phyloP scores from a whole-genome alignment of 2,888 invertebrate species.

The Dasypogon diadema region DNA sequence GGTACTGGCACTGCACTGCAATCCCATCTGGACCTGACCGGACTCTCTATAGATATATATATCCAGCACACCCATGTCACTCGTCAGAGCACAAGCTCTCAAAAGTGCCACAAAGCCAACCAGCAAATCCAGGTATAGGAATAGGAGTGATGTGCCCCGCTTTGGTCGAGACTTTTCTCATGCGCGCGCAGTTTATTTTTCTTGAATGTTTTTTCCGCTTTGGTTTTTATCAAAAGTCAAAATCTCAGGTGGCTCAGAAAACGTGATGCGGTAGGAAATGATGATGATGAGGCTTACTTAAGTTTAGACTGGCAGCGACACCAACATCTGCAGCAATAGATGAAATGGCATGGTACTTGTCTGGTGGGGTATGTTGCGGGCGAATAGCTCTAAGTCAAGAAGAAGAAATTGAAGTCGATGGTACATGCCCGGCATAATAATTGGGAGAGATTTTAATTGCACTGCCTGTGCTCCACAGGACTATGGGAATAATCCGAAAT shows the following conservation, averaged over 20 bases:
- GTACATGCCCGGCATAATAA: conserved; percentile 55
- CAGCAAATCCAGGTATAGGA: background rate
- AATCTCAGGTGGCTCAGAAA: conserved; percentile 58
- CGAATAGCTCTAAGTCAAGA: conserved; percentile 11
- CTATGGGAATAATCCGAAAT: conserved; percentile 30
- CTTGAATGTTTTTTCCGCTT: conserved; percentile 52
- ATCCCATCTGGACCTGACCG: conserved; percentile 39
- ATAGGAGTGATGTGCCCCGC: background rate
- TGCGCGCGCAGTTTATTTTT: conserved; percentile 49
- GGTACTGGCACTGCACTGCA: background rate
- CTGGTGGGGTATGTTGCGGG: background rate
- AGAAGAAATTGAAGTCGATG: conserved; percentile 46
- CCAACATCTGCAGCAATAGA: conserved; percentile 36
- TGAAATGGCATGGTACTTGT: conserved; percentile 46
- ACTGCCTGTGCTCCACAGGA: background rate
- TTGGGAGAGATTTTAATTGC: conserved; percentile 56
- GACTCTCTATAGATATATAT: conserved; percentile 14
- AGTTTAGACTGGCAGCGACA: conserved; percentile 35
- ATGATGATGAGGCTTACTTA: conserved; percentile 61
- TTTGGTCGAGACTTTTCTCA: conserved; percentile 23
- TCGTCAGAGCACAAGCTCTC: background rate
- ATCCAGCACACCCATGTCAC: conserved; percentile 34
- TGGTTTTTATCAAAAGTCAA: conserved; percentile 57
- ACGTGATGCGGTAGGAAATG: conserved; percentile 61
- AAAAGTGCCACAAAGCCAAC: background rate